Conservation (phyloP, 2,888 invertebrate species). For the Tetranychus truncatus region DNA sequence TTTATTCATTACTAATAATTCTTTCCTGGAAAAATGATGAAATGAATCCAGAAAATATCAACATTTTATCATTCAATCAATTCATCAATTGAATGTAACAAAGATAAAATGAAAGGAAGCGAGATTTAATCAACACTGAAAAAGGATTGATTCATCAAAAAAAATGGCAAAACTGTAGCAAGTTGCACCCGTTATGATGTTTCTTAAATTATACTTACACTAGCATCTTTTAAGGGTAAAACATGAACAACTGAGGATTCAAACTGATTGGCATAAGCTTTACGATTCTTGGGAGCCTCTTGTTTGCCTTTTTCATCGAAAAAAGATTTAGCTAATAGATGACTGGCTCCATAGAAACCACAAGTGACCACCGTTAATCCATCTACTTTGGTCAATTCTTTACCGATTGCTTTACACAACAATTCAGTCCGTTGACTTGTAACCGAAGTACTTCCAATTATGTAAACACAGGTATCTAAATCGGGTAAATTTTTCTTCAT, state of each 20-base stretch:
- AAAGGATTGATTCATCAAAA: neutral
- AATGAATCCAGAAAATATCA: too few species aligned
- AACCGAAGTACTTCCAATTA: conserved; percentile 24
- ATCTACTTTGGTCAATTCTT: conserved; percentile 26
- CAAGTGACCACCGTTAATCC: conserved; percentile 26
- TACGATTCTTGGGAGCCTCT: neutral
- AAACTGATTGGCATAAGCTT: neutral
- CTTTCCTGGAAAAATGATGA: too few species aligned
- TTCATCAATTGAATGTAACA: too few species aligned
- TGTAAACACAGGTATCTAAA: conserved; percentile 26
- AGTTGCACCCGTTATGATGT: neutral
- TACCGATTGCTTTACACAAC: conserved; percentile 26
- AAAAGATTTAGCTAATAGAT: conserved; percentile 25
- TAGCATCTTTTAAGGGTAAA: neutral
- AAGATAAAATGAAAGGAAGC: too few species aligned
- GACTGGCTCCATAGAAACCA: conserved; percentile 26
- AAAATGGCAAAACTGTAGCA: neutral
- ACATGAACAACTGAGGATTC: conserved; percentile 10
- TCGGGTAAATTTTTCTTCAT: conserved; percentile 24
- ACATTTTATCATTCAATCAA: too few species aligned
- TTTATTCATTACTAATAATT: too few species aligned
- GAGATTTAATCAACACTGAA: too few species aligned
- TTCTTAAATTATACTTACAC: neutral
- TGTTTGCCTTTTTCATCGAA: conserved; percentile 20
- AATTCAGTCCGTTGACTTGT: conserved; percentile 23